These are phyloP conservation scores for Galleria mellonella DNA, from an alignment of 1,140 invertebrate genomes.

Conservation along the genomic window DNA sequence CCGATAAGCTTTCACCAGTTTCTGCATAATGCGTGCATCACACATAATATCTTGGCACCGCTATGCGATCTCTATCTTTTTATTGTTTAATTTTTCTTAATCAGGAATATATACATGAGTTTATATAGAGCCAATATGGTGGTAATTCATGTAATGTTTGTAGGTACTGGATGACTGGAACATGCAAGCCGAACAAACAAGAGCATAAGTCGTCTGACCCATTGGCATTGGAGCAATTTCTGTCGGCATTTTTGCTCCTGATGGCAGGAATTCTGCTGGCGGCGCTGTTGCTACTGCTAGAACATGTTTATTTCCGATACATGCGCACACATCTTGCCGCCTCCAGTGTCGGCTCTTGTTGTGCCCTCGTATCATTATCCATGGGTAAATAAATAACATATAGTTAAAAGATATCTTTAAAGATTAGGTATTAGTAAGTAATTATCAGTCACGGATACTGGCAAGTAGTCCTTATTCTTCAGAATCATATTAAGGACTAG, in stretches of 20 bases:
- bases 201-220: constrained; percentile 93
- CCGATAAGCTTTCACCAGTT: too few relatives aligned
- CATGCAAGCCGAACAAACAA: constrained; percentile 94
- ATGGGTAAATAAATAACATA: constrained; percentile 76
- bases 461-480: too few relatives aligned
- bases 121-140: too few relatives aligned
- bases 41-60: too few relatives aligned
- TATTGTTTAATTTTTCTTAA: too few relatives aligned
- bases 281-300: constrained; percentile 88
- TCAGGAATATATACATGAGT: too few relatives aligned
- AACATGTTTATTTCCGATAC: constrained; percentile 96
- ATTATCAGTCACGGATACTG: too few relatives aligned
- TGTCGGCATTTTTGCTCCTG: constrained; percentile 96
- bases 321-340: constrained; percentile 90
- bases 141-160: not conserved
- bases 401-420: not conserved
- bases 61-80: too few relatives aligned
- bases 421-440: not conserved
- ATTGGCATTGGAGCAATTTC: constrained; percentile 96
- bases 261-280: constrained; percentile 94
- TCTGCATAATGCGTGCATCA: too few relatives aligned
- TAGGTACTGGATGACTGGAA: constrained; percentile 96
- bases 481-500: too few relatives aligned
- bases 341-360: constrained; percentile 91
- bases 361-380: constrained; percentile 90